Evolutionary conservation across 1,140 invertebrate species (phyloP), one percentile per base, ranked within the genome.

Genomic region (Trachymyrmex septentrionalis): DNA sequence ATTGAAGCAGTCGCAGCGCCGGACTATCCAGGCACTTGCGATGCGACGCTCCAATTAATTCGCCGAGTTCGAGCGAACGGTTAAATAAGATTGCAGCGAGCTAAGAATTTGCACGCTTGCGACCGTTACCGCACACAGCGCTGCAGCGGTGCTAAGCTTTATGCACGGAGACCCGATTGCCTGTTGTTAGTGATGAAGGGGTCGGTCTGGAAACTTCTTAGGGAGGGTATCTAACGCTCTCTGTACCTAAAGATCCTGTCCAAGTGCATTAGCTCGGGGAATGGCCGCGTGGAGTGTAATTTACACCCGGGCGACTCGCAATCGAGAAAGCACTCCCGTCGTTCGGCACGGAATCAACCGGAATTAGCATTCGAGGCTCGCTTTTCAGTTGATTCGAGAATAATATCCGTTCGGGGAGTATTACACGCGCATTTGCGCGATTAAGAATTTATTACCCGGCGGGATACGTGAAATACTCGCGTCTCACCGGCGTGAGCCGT

Each of bases 201-300:
- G 55, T 84, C 80, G 80, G 69, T 75, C 80, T 34, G 80, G 80
- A 84, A 84, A 84, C 69, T 84, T 84, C 80, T 84, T 84, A 75
- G 69, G n/a, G 69, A 21, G 50, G 67, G 27, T 48, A 84, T 53
- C 80, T 61, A 34, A 61, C 69, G 55, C 57, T 53, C 69, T 53
- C 34, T 48, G 24, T 12, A 75, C 69, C 66, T 63, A 84, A 84
- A 61, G 80, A 84, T 84, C 80, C 55, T 59, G 80, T 84, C 80
- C 80, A 75, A 84, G 80, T 75, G 63, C 80, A 84, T 84, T 84
- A 82, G 72, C 69, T 67, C 55, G 34, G 55, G 38, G 21, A 84
- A 84, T 75, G 80, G 80, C n/a, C 80, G 69, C 55, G 80, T 2
- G 27, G 55, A 61, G 80, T 63, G 57, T 84, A 84, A 84, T 84